Conservation (phyloP, 2,888 invertebrate genomes). For the Agonopterix heracliana region DNA sequence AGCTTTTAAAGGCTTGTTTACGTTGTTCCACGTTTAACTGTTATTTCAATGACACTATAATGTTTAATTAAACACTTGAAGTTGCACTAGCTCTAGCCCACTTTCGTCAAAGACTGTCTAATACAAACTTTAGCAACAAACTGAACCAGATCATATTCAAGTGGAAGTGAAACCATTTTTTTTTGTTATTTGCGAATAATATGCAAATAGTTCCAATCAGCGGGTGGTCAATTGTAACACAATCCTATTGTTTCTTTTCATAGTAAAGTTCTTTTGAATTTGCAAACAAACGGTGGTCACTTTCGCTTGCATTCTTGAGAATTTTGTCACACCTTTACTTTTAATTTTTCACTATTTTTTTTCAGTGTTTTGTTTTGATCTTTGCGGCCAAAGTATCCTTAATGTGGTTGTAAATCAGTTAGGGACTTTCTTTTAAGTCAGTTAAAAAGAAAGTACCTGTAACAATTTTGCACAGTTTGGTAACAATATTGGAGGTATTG, state of each 20-base stretch:
- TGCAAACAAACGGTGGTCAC: slow-evolving; percentile 38
- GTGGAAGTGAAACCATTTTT: slow-evolving; percentile 47
- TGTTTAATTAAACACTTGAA: not conserved
- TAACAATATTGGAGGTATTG: not conserved
- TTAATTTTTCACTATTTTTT: slow-evolving; percentile 24
- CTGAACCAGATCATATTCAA: slow-evolving; percentile 35
- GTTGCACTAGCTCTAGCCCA: not conserved
- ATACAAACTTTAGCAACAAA: slow-evolving; percentile 12
- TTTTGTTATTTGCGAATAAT: slow-evolving; percentile 56
- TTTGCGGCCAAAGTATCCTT: slow-evolving; percentile 42
- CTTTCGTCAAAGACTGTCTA: not conserved
- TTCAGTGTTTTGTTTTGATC: slow-evolving; percentile 46
- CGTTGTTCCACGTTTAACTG: too few species aligned
- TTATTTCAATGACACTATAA: too few species aligned
- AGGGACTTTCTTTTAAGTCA: slow-evolving; percentile 48
- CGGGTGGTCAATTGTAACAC: slow-evolving; percentile 59
- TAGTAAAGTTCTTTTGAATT: slow-evolving; percentile 16
- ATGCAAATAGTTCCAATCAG: slow-evolving; percentile 57
- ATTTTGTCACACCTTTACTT: slow-evolving; percentile 53
- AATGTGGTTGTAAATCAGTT: slow-evolving; percentile 60
- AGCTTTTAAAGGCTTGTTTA: too few species aligned
- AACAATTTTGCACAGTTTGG: slow-evolving; percentile 44
- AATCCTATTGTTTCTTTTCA: slow-evolving; percentile 29
- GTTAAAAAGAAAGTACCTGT: slow-evolving; percentile 53
- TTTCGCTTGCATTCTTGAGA: slow-evolving; percentile 58